Conservation (phyloP, 2,888 invertebrate genomes). For the Seira musarum region DNA sequence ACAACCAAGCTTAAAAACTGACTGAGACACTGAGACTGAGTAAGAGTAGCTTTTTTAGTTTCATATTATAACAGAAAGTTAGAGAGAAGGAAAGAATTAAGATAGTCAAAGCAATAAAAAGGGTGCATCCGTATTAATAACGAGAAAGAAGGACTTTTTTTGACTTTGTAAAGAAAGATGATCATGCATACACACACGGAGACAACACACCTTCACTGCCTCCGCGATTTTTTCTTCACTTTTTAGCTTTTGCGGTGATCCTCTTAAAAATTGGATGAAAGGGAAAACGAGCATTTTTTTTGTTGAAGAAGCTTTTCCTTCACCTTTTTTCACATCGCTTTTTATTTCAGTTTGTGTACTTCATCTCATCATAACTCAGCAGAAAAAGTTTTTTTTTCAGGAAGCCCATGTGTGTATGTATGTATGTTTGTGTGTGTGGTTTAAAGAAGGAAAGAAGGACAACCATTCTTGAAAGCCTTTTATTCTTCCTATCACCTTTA, state of each 20-base stretch:
- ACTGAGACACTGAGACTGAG: no score
- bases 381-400: neutral
- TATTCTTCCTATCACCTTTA: neutral
- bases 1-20: no score
- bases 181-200: neutral
- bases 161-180: neutral
- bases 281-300: neutral
- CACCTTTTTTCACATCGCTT: neutral
- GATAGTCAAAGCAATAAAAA: no score
- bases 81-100: no score
- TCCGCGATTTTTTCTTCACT: neutral
- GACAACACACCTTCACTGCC: neutral
- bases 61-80: no score
- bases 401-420: no score
- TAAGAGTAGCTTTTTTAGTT: no score
- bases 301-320: neutral
- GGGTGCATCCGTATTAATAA: no score
- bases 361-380: slow-evolving; percentile 5
- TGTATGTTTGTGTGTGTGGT: no score
- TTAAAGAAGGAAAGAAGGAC: neutral
- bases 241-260: slow-evolving; percentile 24
- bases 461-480: no score
- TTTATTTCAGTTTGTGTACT: slow-evolving; percentile 6
- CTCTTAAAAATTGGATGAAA: slow-evolving; percentile 8
- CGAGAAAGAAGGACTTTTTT: neutral